These are phyloP conservation scores for Dione vanillae DNA, from an alignment of 2,888 invertebrate species.

Conservation along the genomic window DNA sequence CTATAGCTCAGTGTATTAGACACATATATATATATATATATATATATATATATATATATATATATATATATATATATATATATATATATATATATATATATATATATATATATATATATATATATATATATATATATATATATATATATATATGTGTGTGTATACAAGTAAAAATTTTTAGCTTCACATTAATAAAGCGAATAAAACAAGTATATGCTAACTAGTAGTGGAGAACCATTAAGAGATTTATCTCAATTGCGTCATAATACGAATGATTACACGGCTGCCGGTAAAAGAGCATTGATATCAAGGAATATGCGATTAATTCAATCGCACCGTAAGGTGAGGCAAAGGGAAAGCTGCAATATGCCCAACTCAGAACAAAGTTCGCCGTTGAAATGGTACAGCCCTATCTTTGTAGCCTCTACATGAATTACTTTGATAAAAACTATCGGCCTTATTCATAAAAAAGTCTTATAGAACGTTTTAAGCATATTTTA, in stretches of 20 bases:
- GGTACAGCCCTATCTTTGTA: neutral
- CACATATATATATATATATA: too few species aligned
- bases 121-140: too few species aligned
- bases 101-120: too few species aligned
- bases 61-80: too few species aligned
- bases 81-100: too few species aligned
- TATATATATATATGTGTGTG: too few species aligned
- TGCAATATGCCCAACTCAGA: conserved; percentile 17
- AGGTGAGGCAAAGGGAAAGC: conserved; percentile 28
- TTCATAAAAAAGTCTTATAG: too few species aligned
- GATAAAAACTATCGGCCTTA: too few species aligned
- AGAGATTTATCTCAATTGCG: conserved; percentile 6
- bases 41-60: too few species aligned
- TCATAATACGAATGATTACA: conserved; percentile 24
- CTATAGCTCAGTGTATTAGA: too few species aligned
- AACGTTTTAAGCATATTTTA: too few species aligned
- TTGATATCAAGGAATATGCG: conserved; percentile 26
- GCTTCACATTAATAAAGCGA: neutral
- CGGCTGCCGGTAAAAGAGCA: conserved; percentile 25
- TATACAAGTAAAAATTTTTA: neutral
- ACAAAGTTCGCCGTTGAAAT: conserved; percentile 18
- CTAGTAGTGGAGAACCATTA: neutral
- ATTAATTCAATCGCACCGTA: conserved; percentile 35
- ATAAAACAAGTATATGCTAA: conserved; percentile 2
- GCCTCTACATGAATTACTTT: neutral